Conservation (phyloP, 2,113 vertebrate genomes). For the Oryctolagus cuniculus region mOryCun1.1 NC_091441.1:25255001-25255500, state of each 20-base stretch:
- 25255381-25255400: background rate
- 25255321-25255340: background rate
- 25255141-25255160: background rate
- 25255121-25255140: background rate
- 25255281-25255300: background rate
- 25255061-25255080: background rate
- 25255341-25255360: background rate
- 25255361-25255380: background rate
- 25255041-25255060: background rate
- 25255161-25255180: background rate
- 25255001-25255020: background rate
- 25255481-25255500: background rate
- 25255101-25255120: background rate
- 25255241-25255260: background rate
- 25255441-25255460: background rate
- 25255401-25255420: background rate
- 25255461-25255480: background rate
- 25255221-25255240: background rate
- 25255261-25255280: background rate
- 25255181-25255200: background rate
- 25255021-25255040: conserved; percentile 5
- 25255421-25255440: background rate
- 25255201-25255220: background rate
- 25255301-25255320: background rate
- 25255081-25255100: background rate